Conservation (phyloP, 2,113 vertebrate genomes). For the Chloroceryle aenea region DNA sequence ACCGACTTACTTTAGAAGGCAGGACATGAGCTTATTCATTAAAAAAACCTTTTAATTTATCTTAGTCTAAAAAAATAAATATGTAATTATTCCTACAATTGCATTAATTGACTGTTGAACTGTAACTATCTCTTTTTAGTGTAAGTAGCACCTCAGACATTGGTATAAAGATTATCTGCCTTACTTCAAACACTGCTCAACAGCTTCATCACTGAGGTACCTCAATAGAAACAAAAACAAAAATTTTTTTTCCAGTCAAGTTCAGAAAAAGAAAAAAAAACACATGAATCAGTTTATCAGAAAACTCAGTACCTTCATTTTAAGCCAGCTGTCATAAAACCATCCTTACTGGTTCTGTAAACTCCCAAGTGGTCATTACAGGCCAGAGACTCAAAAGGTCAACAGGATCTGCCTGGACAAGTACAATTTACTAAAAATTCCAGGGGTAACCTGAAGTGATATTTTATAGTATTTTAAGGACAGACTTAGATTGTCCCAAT, state of each 20-base stretch:
- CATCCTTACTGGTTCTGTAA: neutral
- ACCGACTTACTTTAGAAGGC: neutral
- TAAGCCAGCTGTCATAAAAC: neutral
- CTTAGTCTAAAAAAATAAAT: neutral
- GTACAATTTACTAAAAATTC: neutral
- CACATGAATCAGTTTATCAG: neutral
- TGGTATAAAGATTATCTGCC: neutral
- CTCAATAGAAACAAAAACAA: too few species aligned
- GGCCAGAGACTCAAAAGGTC: neutral
- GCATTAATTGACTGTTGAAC: neutral
- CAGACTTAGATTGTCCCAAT: neutral
- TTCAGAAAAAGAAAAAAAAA: neutral
- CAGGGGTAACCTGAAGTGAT: neutral
- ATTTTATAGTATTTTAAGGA: neutral
- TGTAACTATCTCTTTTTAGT: neutral
- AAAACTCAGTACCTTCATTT: neutral
- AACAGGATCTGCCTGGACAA: neutral
- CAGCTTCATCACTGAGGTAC: neutral
- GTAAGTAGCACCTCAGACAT: neutral
- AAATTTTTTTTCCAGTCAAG: neutral
- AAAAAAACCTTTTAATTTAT: neutral
- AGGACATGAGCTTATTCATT: neutral
- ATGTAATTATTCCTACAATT: neutral
- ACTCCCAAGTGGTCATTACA: neutral
- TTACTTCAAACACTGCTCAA: neutral